phyloP scores from a whole-genome alignment of 1,140 invertebrate genomes.

The Pinna nobilis region DNA sequence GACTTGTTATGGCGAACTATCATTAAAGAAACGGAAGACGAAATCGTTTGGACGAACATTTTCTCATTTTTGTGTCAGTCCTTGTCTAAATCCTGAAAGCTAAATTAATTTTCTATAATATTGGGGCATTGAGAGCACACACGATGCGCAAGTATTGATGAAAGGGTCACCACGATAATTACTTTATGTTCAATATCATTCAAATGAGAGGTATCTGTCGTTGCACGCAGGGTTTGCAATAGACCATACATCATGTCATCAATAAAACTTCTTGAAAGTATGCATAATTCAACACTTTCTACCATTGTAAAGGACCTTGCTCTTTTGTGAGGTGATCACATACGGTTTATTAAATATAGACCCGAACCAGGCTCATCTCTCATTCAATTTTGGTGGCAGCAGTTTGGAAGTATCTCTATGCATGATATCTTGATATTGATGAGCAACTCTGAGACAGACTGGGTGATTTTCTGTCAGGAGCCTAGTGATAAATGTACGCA shows the following conservation, averaged over 20 bases:
- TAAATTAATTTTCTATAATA: conserved; percentile 31
- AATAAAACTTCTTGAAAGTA: conserved; percentile 1
- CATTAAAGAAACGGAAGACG: conserved; percentile 20
- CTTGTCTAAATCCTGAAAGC: conserved; percentile 5
- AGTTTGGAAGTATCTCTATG: background rate
- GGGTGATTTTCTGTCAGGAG: background rate
- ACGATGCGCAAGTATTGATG: conserved; percentile 8
- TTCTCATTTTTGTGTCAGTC: conserved; percentile 28
- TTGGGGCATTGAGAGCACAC: conserved; percentile 7
- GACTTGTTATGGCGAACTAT: background rate
- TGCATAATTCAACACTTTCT: conserved; percentile 22
- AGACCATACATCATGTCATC: conserved; percentile 7
- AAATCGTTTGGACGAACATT: conserved; percentile 14
- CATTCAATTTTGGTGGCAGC: conserved; percentile 9
- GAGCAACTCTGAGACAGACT: background rate
- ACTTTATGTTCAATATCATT: conserved; percentile 18
- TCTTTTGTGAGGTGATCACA: conserved; percentile 5
- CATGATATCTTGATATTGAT: background rate
- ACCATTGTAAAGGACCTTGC: background rate
- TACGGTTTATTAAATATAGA: conserved; percentile 24
- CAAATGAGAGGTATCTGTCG: conserved; percentile 14
- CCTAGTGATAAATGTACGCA: background rate
- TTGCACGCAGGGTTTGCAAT: conserved; percentile 9
- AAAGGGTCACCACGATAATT: conserved; percentile 6
- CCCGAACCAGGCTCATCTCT: conserved; percentile 4